phyloP scores from a whole-genome alignment of 1,140 invertebrate species.

The Musca domestica region DNA sequence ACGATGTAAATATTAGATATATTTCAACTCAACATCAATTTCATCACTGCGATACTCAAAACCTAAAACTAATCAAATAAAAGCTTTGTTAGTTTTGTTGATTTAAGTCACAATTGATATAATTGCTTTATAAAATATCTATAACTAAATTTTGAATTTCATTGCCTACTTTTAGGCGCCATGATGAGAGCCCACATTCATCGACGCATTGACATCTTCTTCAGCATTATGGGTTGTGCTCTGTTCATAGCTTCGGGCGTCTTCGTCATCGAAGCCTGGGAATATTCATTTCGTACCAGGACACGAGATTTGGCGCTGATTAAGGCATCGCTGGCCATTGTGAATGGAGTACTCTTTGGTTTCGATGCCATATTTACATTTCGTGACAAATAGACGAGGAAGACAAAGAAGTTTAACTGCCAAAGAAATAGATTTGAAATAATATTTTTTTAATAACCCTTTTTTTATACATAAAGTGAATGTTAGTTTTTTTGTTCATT shows the following conservation, averaged over 20 bases:
- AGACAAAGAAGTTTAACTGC: not conserved
- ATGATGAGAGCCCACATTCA: constrained; percentile 64
- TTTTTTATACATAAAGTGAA: not conserved
- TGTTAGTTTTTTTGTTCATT: no score
- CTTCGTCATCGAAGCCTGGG: constrained; percentile 62
- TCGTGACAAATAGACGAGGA: constrained; percentile 55
- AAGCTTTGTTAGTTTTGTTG: no score
- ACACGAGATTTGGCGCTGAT: constrained; percentile 63
- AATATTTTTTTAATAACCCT: not conserved
- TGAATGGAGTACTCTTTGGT: constrained; percentile 69
- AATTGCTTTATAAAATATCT: not conserved
- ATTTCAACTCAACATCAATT: no score
- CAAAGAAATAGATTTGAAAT: not conserved
- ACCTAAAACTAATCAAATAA: no score
- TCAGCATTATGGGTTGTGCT: constrained; percentile 66
- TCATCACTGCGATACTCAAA: no score
- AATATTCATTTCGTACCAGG: constrained; percentile 48
- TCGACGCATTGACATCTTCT: constrained; percentile 72
- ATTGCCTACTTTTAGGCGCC: constrained; percentile 56
- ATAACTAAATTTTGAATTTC: not conserved
- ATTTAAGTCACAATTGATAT: no score
- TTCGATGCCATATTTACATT: constrained; percentile 74
- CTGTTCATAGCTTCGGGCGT: constrained; percentile 70
- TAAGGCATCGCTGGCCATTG: constrained; percentile 70
- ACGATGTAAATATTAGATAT: no score